Percentiles rank a stretch among this genome's conserved stretches.
Evolutionary conservation across 2,797 vertebrate species (phyloP).

Genomic region (Notoglanidium macrostoma): DNA sequence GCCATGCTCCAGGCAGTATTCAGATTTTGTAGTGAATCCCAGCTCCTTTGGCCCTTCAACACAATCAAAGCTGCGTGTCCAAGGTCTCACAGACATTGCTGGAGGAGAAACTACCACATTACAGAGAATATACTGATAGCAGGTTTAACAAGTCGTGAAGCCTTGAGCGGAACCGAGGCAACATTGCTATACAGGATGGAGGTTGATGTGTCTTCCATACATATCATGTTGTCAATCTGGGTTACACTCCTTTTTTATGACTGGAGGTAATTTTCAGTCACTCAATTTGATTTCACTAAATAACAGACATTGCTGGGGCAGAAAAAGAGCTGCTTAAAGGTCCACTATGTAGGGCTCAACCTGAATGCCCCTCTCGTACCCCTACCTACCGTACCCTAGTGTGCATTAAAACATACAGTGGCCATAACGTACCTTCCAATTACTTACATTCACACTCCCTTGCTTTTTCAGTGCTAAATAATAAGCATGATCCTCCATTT

Average conservation of each 20-base stretch:
- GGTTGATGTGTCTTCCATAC: background rate
- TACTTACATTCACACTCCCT: no score
- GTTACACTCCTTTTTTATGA: background rate
- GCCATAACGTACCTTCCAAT: no score
- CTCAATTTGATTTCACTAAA: background rate
- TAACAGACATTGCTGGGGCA: background rate
- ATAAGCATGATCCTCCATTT: no score
- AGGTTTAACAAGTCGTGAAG: background rate
- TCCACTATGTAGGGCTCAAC: no score
- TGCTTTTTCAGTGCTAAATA: no score
- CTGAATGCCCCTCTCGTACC: no score
- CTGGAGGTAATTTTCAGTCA: background rate
- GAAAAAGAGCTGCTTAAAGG: background rate
- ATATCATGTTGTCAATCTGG: background rate
- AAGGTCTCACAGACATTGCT: constrained; percentile 19
- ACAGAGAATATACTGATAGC: background rate
- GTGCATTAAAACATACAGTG: no score
- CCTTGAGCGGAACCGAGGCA: background rate
- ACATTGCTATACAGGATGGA: background rate
- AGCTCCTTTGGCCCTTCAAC: constrained; percentile 37
- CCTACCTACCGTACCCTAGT: no score
- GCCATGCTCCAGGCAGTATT: constrained; percentile 43
- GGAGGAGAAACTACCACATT: constrained; percentile 24
- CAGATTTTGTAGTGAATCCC: constrained; percentile 44
- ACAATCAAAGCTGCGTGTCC: constrained; percentile 44